Evolutionary conservation across 2,888 invertebrate species (phyloP).

Genomic region (Ferrisia virgata): DNA sequence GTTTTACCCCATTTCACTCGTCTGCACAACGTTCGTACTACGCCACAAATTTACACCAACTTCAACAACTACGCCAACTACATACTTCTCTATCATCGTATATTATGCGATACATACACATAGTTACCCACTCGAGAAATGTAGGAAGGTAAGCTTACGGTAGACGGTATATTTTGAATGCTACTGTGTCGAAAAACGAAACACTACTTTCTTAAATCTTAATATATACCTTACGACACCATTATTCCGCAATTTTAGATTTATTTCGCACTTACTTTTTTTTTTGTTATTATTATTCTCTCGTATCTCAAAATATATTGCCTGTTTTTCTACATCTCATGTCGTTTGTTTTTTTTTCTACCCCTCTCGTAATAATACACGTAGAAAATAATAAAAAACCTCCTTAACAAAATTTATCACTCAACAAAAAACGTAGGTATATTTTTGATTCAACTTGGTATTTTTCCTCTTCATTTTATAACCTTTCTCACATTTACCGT

Average conservation of each 20-base stretch:
- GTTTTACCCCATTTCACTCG: not conserved
- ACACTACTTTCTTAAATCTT: constrained; percentile 10
- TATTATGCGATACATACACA: not conserved
- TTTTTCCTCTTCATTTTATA: not conserved
- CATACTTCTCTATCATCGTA: constrained; percentile 4
- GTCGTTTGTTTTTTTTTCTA: not conserved
- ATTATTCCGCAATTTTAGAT: constrained; percentile 29
- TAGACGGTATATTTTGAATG: not conserved
- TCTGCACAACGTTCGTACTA: not conserved
- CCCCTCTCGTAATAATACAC: not conserved
- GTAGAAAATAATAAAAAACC: not conserved
- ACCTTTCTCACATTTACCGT: not conserved
- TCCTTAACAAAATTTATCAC: not conserved
- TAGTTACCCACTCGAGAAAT: not conserved
- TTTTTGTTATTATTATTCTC: not conserved
- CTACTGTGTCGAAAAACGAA: not conserved
- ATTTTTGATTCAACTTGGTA: not conserved
- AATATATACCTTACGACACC: constrained; percentile 29
- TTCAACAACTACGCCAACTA: constrained; percentile 4
- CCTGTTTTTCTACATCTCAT: not conserved
- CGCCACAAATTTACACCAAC: not conserved
- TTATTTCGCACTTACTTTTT: not conserved
- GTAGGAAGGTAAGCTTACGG: not conserved
- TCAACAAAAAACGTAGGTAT: not conserved
- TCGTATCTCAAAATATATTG: not conserved